Conservation (phyloP, 1,140 invertebrate genomes). For the Conopomorpha cramerella region DNA sequence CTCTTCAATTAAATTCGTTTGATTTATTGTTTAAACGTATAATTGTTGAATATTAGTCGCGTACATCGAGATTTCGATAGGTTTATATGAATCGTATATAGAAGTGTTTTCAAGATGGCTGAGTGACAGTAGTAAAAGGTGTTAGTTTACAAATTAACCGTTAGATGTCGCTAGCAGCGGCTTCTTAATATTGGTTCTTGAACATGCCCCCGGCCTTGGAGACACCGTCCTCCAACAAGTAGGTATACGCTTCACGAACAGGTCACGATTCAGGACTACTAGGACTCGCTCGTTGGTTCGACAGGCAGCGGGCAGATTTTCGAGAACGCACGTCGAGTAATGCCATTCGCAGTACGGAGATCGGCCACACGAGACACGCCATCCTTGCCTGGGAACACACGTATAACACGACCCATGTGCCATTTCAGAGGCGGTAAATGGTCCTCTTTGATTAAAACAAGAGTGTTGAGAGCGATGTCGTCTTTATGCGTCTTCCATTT, state of each 20-base stretch:
- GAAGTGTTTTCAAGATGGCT: no score
- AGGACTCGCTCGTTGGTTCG: background rate
- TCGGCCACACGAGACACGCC: constrained; percentile 5
- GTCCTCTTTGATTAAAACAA: constrained; percentile 6
- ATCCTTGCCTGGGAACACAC: constrained; percentile 9
- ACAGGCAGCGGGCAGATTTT: background rate
- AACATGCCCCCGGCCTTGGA: background rate
- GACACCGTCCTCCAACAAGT: background rate
- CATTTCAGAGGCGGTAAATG: constrained; percentile 12
- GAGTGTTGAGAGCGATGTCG: background rate
- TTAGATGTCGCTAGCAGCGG: background rate
- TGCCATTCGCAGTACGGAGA: constrained; percentile 1
- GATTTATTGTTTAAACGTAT: background rate
- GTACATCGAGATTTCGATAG: background rate
- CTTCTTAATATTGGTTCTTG: background rate
- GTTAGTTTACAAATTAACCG: no score
- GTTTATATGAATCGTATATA: no score
- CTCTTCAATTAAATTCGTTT: no score
- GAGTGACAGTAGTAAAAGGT: no score
- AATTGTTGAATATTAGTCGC: background rate
- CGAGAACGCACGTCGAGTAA: constrained; percentile 4
- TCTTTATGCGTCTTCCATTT: constrained; percentile 2
- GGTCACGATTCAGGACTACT: no score
- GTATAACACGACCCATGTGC: constrained; percentile 9
- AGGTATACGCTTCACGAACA: no score